Conservation (phyloP, 2,888 invertebrate genomes). For the Myopa tessellatipennis region DNA sequence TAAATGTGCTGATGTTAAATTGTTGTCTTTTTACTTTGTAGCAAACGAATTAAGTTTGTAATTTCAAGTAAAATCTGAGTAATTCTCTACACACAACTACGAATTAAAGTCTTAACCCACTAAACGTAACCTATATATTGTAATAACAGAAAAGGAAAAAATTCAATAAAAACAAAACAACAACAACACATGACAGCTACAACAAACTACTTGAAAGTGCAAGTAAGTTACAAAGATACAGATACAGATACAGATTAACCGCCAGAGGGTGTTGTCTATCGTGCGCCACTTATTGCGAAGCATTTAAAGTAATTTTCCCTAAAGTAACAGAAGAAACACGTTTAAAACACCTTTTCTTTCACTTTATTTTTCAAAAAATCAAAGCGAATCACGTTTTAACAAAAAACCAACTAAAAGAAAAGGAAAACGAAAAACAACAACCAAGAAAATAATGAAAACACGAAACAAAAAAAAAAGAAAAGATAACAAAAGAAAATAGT, state of each 20-base stretch:
- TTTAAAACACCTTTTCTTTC: background rate
- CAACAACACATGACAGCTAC: background rate
- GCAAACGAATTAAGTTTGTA: too few relatives aligned
- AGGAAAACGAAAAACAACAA: background rate
- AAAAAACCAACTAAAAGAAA: background rate
- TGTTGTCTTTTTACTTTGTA: too few relatives aligned
- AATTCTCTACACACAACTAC: background rate
- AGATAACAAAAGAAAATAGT: background rate
- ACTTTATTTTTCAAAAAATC: background rate
- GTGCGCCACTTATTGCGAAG: background rate
- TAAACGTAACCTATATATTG: background rate
- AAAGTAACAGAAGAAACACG: background rate
- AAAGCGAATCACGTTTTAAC: background rate
- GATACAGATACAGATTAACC: background rate
- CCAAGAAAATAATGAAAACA: background rate
- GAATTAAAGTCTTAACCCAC: slow-evolving; percentile 2
- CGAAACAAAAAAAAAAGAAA: background rate
- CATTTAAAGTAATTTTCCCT: background rate
- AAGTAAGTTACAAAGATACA: background rate
- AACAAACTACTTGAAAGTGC: slow-evolving; percentile 6
- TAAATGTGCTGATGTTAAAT: too few relatives aligned
- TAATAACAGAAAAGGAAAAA: background rate
- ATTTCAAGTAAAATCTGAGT: too few relatives aligned
- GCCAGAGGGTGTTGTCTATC: slow-evolving; percentile 7
- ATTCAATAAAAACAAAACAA: background rate